A percentile compares a stretch with the other conserved stretches of the same genome.
These are phyloP conservation scores for Drosophila mimica DNA, from an alignment of 2,888 invertebrate genomes.

Conservation along the genomic window DNA sequence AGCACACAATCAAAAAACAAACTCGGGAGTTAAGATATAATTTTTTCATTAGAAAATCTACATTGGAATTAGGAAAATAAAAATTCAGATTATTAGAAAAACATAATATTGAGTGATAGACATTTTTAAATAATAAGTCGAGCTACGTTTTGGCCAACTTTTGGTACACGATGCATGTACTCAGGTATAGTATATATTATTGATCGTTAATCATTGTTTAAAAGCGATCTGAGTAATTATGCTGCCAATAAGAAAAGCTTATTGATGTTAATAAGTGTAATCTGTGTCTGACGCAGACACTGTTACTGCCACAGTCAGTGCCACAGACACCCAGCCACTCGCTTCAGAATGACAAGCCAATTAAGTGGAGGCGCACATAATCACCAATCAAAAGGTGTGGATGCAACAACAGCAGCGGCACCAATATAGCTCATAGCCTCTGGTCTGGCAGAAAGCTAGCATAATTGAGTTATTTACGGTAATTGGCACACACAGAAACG, in stretches of 20 bases:
- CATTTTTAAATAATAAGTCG: not conserved
- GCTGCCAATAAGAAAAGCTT: conserved; percentile 18
- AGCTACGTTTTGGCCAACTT: not conserved
- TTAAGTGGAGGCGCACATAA: conserved; percentile 61
- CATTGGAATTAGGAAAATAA: not conserved
- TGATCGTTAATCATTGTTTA: not conserved
- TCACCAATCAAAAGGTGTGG: conserved; percentile 70
- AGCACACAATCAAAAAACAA: not conserved
- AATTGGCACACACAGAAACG: conserved; percentile 50
- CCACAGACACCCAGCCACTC: conserved; percentile 1
- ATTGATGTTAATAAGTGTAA: conserved; percentile 57
- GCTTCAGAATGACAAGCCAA: conserved; percentile 56
- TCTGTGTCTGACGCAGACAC: conserved; percentile 17
- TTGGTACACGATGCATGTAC: not conserved
- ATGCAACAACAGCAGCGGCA: conserved; percentile 33
- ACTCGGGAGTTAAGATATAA: not conserved
- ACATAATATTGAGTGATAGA: not conserved
- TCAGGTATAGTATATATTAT: not conserved
- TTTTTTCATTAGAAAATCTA: not conserved
- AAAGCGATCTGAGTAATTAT: too few species aligned
- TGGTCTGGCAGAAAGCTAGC: conserved; percentile 35
- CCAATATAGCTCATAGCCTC: not conserved
- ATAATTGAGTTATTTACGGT: conserved; percentile 77
- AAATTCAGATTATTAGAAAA: not conserved
- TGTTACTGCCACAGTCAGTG: not conserved